phyloP scores from a whole-genome alignment of 35 echinoderm and acorn worm species.

The Eucidaris tribuloides region DNA sequence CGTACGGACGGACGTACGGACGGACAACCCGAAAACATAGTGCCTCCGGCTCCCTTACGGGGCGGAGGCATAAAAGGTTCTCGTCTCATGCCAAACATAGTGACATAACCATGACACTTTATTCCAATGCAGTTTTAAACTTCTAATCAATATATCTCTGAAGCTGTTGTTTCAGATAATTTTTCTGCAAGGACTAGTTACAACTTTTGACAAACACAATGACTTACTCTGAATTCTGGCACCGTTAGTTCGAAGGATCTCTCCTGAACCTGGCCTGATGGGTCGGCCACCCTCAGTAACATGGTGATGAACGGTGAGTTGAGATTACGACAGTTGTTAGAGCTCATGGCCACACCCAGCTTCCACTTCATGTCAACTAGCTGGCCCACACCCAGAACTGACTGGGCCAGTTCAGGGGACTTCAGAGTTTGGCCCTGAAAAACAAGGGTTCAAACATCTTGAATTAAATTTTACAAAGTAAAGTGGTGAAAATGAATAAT shows the following conservation, averaged over 20 bases:
- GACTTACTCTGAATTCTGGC: constrained; percentile 86
- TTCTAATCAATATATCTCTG: too few species aligned
- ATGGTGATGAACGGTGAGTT: constrained; percentile 83
- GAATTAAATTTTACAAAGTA: too few species aligned
- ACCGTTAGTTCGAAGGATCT: constrained; percentile 91
- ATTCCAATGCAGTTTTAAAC: too few species aligned
- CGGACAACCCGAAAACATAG: too few species aligned
- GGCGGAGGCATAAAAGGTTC: too few species aligned
- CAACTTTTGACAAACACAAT: not conserved
- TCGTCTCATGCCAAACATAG: too few species aligned
- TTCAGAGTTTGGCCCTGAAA: constrained; percentile 38
- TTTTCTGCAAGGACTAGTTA: not conserved
- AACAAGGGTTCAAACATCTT: too few species aligned
- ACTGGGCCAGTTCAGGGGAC: constrained; percentile 25
- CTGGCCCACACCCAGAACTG: constrained; percentile 67
- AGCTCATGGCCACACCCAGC: constrained; percentile 82
- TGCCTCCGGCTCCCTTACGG: too few species aligned
- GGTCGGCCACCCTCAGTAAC: constrained; percentile 55
- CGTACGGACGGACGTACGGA: too few species aligned
- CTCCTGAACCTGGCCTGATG: constrained; percentile 58
- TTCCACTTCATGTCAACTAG: constrained; percentile 95
- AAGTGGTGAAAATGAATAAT: too few species aligned
- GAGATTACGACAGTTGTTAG: constrained; percentile 69
- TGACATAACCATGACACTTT: too few species aligned
- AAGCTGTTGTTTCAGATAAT: too few species aligned